A percentile compares a stretch with the other conserved stretches of the same genome.
Evolutionary conservation across 2,113 vertebrate genomes (phyloP).

Genomic region (Neolamprologus variostigma): DNA sequence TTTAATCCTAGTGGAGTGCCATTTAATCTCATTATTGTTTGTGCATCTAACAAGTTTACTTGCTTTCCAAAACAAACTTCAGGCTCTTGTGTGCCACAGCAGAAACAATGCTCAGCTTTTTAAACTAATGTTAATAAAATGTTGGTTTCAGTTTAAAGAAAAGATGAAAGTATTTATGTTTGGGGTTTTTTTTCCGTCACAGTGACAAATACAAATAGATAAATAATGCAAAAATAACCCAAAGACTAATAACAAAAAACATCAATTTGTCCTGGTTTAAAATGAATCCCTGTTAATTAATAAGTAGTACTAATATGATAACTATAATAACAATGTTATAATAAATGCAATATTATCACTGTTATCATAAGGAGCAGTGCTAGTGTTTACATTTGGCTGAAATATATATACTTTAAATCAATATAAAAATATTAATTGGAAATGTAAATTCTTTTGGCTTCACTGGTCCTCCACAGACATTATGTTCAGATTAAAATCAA

Average conservation of each 20-base stretch:
- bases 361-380: neutral
- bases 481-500: neutral
- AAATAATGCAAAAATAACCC: neutral
- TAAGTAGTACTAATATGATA: neutral
- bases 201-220: neutral
- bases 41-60: neutral
- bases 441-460: neutral
- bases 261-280: neutral
- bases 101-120: neutral
- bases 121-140: neutral
- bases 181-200: rapidly evolving
- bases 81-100: neutral
- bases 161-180: neutral
- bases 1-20: neutral
- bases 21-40: neutral
- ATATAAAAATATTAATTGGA: neutral
- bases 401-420: neutral
- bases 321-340: neutral
- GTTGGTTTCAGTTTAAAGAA: neutral
- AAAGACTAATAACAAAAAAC: neutral
- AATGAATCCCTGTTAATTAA: neutral
- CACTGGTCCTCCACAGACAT: neutral
- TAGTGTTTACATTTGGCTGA: neutral
- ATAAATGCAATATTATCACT: neutral
- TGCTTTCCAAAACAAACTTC: neutral